Evolutionary conservation across 2,113 vertebrate genomes (phyloP).

Genomic region (Ceyx melanurus): DNA sequence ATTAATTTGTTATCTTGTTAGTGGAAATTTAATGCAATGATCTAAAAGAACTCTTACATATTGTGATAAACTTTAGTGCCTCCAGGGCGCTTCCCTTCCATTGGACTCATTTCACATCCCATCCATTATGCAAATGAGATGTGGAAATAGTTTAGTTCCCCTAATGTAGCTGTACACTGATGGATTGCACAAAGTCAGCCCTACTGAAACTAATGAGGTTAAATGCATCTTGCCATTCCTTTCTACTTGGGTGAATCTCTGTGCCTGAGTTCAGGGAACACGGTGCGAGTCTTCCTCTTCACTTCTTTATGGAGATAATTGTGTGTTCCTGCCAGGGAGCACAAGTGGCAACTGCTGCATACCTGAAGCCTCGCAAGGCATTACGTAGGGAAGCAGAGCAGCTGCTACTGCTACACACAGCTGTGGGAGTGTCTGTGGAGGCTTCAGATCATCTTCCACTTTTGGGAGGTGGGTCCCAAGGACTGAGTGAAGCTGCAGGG

Average conservation of each 20-base stretch:
- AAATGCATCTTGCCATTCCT: slow-evolving; percentile 73
- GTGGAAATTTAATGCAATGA: slow-evolving; percentile 78
- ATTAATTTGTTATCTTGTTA: slow-evolving; percentile 83
- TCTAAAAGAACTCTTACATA: slow-evolving; percentile 74
- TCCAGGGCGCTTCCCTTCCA: slow-evolving; percentile 66
- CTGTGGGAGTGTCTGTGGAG: neutral
- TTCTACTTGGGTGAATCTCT: slow-evolving; percentile 71
- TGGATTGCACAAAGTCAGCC: slow-evolving; percentile 73
- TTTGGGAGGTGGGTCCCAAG: neutral
- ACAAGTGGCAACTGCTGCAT: neutral
- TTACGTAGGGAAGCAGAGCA: neutral
- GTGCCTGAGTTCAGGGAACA: slow-evolving; percentile 25
- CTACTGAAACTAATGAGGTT: slow-evolving; percentile 78
- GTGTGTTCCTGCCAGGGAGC: neutral
- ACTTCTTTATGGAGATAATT: slow-evolving; percentile 19
- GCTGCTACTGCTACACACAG: neutral
- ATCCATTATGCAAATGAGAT: slow-evolving; percentile 84
- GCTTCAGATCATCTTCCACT: neutral
- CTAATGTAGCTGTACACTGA: slow-evolving; percentile 77
- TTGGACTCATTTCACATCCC: slow-evolving; percentile 77
- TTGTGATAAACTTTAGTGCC: slow-evolving; percentile 81
- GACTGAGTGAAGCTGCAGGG: rapidly evolving
- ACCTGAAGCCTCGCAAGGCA: neutral
- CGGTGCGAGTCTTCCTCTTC: neutral
- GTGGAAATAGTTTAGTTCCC: slow-evolving; percentile 77